Conservation (phyloP, 2,113 vertebrate species). For the Sterrhoptilus dennistouni region DNA sequence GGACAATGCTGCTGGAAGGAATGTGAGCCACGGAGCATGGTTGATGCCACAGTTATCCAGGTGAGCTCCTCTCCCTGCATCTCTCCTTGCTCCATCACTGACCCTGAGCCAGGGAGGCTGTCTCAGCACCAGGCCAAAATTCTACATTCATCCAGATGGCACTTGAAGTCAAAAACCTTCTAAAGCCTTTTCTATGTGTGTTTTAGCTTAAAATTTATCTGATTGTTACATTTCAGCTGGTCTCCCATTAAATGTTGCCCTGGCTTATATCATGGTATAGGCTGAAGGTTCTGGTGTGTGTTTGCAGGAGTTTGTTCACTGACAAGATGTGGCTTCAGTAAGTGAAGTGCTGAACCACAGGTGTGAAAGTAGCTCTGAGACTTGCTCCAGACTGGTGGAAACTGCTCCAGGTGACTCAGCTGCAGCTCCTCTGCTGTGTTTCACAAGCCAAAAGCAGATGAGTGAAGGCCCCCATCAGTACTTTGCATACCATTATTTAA, state of each 20-base stretch:
- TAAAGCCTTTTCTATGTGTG: neutral
- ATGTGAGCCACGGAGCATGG: constrained; percentile 39
- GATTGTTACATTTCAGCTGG: neutral
- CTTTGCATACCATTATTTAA: neutral
- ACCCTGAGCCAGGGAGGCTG: neutral
- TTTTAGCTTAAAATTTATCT: neutral
- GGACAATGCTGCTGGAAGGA: constrained; percentile 60
- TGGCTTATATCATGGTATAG: neutral
- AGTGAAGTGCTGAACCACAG: neutral
- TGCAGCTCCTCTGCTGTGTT: neutral
- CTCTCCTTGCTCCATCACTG: neutral
- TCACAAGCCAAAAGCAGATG: neutral
- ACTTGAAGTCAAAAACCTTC: neutral
- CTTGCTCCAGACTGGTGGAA: neutral
- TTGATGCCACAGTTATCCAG: constrained; percentile 65
- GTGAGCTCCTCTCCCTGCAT: neutral
- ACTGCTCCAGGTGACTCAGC: neutral
- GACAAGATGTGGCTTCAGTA: neutral
- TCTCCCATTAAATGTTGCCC: neutral
- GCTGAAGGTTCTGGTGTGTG: neutral
- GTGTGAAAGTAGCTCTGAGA: neutral
- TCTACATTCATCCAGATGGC: neutral
- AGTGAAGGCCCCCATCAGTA: neutral
- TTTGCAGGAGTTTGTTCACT: neutral
- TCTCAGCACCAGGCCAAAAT: neutral